Evolutionary conservation across 2,888 invertebrate genomes (phyloP), one percentile per base, ranked within the genome.

Genomic region (Drosophila acutilabella): DNA sequence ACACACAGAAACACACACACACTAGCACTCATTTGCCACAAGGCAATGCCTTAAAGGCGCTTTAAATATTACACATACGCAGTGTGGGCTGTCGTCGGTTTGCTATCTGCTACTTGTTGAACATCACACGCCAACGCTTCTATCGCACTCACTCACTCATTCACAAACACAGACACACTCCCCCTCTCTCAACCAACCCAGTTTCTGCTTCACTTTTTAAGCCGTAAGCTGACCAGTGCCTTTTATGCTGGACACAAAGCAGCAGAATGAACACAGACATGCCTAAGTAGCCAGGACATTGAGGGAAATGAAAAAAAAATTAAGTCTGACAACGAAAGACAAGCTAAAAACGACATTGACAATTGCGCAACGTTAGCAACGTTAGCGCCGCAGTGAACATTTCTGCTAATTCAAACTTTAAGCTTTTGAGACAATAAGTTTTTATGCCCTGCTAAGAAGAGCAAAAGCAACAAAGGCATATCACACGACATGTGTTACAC

Each of bases 91-190:
- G 13, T 23, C 38, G 16, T 41, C n/a, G 51, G 45, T 58, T 40
- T 57, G 7, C 30, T n/a, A 13, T 54, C n/a, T 47, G 41, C 80
- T 64, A 87, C 85, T 83, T 83, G 84, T 83, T 83, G 83, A 83
- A 62, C 73, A 67, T 56, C 36, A 16, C 16, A 54, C 47, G 64
- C 41, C 57, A 64, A 48, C 68, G 47, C 64, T 71, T 70, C 67
- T 74, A 68, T 66, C 51, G 33, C 18, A 26, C 23, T 16, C 8
- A 4, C 18, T 7, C 26, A 13, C 13, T 26, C 5, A 16, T 4
- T 20, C 18, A 30, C 30, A 14, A n/a, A 54, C 47, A 58, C 44
- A 54, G 58, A 48, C 67, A 45, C 64, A 30, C 69, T 70, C 65
- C 71, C 62, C 64, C 51, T 33, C 18, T 38, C 23, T 26, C 8